Evolutionary conservation across 2,113 vertebrate genomes (phyloP), one percentile per base, ranked within the genome.

Genomic region (Melozone crissalis): DNA sequence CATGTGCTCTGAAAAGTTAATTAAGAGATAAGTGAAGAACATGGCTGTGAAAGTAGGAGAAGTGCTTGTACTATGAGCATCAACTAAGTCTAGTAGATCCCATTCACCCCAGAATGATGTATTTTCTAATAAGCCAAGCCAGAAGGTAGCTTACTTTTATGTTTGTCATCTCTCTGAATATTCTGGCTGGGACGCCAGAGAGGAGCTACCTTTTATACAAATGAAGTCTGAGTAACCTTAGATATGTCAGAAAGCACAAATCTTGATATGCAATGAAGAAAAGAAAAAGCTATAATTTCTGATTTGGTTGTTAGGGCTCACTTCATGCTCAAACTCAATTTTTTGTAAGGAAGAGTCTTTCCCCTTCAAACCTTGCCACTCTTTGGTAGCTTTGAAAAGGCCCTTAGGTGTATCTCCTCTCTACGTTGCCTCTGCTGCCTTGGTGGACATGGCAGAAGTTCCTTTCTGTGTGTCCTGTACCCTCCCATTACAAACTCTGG

Each of bases 121-220:
- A 88, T 96, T 95, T 94, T 66, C 72, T 83, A 93, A 94, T 80
- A 92, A 90, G 30, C 5, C 14, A 73, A 80, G 41, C 39, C 88
- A 88, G 63, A n/a, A 96, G 37, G 75, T 46, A 92, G 63, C 28
- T 55, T 88, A 72, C 20, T 88, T 91, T 96, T 83, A 73, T 80
- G 31, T 83, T 83, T 93, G n/a, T 23, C 33, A 27, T 96, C 49
- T 90, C 87, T 87, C 84, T 69, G 85, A 92, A 80, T 90, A 94
- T 58, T 85, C 59, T 77, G 30, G 28, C 63, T 67, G 46, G 9
- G 33, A 10, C 8, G 26, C 13, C 27, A 77, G 30, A 55, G 57
- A 80, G 16, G 30, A 84, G 13, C 13, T 67, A 43, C 4, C 9
- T 92, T 83, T 74, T 92, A 24, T 62, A 43, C 19, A 92, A 84